Base-by-base conservation (phyloP, 2,797 vertebrate species). In the Semaprochilodus insignis region DNA sequence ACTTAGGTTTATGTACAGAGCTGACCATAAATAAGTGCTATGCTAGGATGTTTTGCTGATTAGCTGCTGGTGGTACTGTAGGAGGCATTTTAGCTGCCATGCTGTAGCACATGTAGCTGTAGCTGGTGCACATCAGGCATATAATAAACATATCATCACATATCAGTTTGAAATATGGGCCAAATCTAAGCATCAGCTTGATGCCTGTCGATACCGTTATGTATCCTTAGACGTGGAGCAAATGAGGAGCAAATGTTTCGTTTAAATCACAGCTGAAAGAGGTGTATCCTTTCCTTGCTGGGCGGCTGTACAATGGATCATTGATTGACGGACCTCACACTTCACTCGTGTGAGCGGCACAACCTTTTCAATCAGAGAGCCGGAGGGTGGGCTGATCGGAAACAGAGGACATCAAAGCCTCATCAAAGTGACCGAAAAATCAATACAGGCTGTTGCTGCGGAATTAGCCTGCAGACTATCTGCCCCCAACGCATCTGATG, bases 341-440 rank as follows among this genome's bases (percentile, higher is more conserved):
- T 59, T 48, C 66, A 13, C 21, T 19, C 25, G 23, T 11, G 48
- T 19, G 25, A 55, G n/a, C 70, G 25, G n/a, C 51, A 31, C 48
- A 73, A 31, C 19, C 72, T 55, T 74, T 74, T 74, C 54, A 59
- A 11, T 74, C 52, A 57, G 10, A 44, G 52, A 57, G 72, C 27
- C 31, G 31, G 52, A 34, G 72, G 72, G 54, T 36, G 54, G 70
- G 70, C 70, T 55, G 17, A 31, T 73, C 54, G 70, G 72, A 74
- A 80, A 80, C 27, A 60, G 36, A 73, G 69, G 59, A 27, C 67
- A 80, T 80, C 67, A 80, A 72, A 80, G 54, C 54, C 71, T 34
- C 54, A 80, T 60, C 40, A 62, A 36, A 72, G 67, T 27, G 36
- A 55, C 51, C 55, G 73, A 62, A 15, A 48, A 62, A 80, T 80